Conservation (phyloP, 1,140 invertebrate genomes). For the Drosophila tani region DNA sequence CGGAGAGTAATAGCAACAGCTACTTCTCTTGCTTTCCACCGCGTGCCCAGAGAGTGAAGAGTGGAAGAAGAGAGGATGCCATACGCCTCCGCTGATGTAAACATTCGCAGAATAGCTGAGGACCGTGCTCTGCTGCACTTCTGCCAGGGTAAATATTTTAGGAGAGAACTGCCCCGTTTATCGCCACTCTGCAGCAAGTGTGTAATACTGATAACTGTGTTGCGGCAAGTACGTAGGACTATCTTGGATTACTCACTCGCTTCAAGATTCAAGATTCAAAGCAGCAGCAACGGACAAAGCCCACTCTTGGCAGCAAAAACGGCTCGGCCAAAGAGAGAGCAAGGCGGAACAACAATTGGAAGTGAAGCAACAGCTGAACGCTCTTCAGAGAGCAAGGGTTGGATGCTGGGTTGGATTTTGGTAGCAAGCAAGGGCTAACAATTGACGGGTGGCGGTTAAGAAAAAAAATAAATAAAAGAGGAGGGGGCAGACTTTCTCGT, state of each 20-base stretch:
- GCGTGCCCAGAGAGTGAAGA: slow-evolving; percentile 4
- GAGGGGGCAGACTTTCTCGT: slow-evolving; percentile 4
- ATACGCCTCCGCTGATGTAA: slow-evolving; percentile 46
- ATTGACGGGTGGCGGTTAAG: neutral
- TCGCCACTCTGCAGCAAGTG: slow-evolving; percentile 30
- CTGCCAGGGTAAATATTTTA: slow-evolving; percentile 48
- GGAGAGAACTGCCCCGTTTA: slow-evolving; percentile 36
- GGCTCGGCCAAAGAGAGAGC: neutral
- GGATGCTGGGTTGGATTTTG: slow-evolving; percentile 13
- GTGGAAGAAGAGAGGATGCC: slow-evolving; percentile 19
- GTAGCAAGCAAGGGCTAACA: slow-evolving; percentile 19
- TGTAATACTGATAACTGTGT: slow-evolving; percentile 30
- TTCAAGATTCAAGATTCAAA: neutral
- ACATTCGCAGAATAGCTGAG: slow-evolving; percentile 47
- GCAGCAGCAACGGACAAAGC: neutral
- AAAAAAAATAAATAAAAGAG: neutral
- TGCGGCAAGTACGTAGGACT: slow-evolving; percentile 6
- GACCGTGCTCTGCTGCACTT: slow-evolving; percentile 30
- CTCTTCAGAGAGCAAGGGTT: slow-evolving; percentile 46
- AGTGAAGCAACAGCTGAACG: slow-evolving; percentile 40
- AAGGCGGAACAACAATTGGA: slow-evolving; percentile 14
- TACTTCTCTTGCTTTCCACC: slow-evolving; percentile 8
- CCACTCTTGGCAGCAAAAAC: slow-evolving; percentile 3
- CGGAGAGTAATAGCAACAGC: slow-evolving; percentile 2
- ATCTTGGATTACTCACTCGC: slow-evolving; percentile 7